A percentile compares a stretch with the other conserved stretches of the same genome.
Conservation (phyloP, 1,140 invertebrate species). For the Nymphalis io region DNA sequence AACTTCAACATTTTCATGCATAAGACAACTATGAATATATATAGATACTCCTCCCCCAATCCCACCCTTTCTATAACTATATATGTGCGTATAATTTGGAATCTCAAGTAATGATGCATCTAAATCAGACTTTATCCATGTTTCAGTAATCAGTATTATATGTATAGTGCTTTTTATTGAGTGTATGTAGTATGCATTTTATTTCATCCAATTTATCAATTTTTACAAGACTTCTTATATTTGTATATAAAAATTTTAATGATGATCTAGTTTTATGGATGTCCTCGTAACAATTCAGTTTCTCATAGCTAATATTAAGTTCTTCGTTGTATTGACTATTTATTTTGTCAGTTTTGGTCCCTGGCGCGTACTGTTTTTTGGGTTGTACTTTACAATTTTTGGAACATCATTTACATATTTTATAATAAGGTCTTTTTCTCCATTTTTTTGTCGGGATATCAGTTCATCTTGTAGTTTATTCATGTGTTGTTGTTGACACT, state of each 20-base stretch:
- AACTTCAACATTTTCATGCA: constrained; percentile 2
- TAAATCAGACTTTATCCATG: constrained; percentile 32
- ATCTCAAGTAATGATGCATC: constrained; percentile 23
- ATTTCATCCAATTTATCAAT: constrained; percentile 33
- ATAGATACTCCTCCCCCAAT: constrained; percentile 34
- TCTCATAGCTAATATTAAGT: constrained; percentile 15
- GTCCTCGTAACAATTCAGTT: constrained; percentile 12
- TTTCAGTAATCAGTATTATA: constrained; percentile 32
- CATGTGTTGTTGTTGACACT: constrained; percentile 27
- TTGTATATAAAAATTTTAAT: constrained; percentile 32
- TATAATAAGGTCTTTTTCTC: constrained; percentile 29
- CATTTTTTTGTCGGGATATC: constrained; percentile 9
- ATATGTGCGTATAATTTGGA: constrained; percentile 33
- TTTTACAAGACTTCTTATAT: constrained; percentile 28
- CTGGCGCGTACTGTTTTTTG: constrained; percentile 10
- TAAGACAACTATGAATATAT: constrained; percentile 26
- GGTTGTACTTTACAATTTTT: constrained; percentile 22
- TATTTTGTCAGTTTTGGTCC: not conserved
- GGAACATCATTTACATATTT: constrained; percentile 32
- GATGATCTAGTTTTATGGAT: constrained; percentile 13
- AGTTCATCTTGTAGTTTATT: constrained; percentile 25
- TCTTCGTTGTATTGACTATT: not conserved
- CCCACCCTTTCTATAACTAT: constrained; percentile 24
- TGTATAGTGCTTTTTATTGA: constrained; percentile 20
- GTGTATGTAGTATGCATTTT: constrained; percentile 31